A percentile compares a stretch with the other conserved stretches of the same genome.
Conservation (phyloP, 2,797 vertebrate genomes). For the Microcaecilia unicolor region DNA sequence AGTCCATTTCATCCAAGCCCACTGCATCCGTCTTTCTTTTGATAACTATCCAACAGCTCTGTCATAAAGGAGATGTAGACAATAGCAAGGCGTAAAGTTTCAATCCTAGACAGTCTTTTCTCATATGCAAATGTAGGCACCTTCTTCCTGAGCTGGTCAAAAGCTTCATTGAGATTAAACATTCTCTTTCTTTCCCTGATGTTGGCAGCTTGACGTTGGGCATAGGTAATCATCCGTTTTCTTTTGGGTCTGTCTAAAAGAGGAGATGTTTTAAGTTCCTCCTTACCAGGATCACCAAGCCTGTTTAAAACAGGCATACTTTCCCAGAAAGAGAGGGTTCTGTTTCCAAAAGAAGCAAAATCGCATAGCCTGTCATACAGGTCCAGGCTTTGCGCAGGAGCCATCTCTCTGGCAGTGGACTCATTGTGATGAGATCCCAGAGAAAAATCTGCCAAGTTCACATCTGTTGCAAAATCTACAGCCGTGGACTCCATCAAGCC, state of each 20-base stretch:
- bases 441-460: conserved; percentile 47
- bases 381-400: conserved; percentile 5
- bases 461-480: conserved; percentile 59
- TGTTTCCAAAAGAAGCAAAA: conserved; percentile 20
- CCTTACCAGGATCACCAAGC: conserved; percentile 25
- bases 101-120: conserved; percentile 89
- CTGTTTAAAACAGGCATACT: conserved; percentile 12
- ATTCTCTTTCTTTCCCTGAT: conserved; percentile 85
- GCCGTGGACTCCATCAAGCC: conserved; percentile 45
- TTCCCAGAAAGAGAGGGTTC: conserved; percentile 14
- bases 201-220: conserved; percentile 90
- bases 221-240: conserved; percentile 78
- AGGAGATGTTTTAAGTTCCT: conserved; percentile 4
- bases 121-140: conserved; percentile 95
- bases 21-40: conserved; percentile 18
- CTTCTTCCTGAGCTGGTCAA: conserved; percentile 83
- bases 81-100: conserved; percentile 86
- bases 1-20: no score
- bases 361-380: conserved; percentile 38
- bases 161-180: conserved; percentile 93
- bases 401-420: not conserved
- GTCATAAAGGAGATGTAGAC: conserved; percentile 96
- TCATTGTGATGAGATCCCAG: conserved; percentile 13
- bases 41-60: conserved; percentile 66
- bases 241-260: conserved; percentile 63